A percentile compares a stretch with the other conserved stretches of the same genome.
phyloP scores from a whole-genome alignment of 2,888 invertebrate genomes.

The Andrena flavipes region DNA sequence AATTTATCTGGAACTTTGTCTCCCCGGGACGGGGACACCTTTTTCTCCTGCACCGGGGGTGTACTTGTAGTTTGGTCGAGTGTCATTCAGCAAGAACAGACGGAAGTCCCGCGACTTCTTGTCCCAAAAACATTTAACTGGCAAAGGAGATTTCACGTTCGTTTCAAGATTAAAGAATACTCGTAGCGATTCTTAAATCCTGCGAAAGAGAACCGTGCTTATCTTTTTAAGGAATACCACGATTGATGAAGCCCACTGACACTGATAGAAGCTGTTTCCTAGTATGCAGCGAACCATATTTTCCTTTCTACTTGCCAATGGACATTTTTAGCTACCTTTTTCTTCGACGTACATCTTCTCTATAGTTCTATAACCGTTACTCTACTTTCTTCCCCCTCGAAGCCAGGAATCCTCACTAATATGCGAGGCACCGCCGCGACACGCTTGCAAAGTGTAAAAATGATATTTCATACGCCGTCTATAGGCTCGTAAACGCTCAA shows the following conservation, averaged over 20 bases:
- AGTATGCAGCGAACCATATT: too few species aligned
- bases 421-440: neutral
- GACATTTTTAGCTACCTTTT: too few species aligned
- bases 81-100: slow-evolving; percentile 14
- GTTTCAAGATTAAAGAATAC: too few species aligned
- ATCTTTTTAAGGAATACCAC: too few species aligned
- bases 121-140: neutral
- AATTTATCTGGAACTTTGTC: slow-evolving; percentile 40
- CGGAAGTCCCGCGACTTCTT: slow-evolving; percentile 17
- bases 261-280: too few species aligned
- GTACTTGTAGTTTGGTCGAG: slow-evolving; percentile 10
- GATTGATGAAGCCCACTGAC: too few species aligned
- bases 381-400: neutral
- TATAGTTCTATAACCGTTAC: neutral
- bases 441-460: slow-evolving; percentile 34
- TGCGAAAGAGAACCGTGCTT: too few species aligned
- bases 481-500: slow-evolving; percentile 49
- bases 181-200: too few species aligned
- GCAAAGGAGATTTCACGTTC: too few species aligned
- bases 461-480: slow-evolving; percentile 39
- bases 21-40: slow-evolving; percentile 17
- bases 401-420: neutral
- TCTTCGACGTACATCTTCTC: neutral
- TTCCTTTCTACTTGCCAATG: too few species aligned
- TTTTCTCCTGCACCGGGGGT: slow-evolving; percentile 7